phyloP scores from a whole-genome alignment of 1,140 invertebrate genomes.

The Chymomyza costata region DNA sequence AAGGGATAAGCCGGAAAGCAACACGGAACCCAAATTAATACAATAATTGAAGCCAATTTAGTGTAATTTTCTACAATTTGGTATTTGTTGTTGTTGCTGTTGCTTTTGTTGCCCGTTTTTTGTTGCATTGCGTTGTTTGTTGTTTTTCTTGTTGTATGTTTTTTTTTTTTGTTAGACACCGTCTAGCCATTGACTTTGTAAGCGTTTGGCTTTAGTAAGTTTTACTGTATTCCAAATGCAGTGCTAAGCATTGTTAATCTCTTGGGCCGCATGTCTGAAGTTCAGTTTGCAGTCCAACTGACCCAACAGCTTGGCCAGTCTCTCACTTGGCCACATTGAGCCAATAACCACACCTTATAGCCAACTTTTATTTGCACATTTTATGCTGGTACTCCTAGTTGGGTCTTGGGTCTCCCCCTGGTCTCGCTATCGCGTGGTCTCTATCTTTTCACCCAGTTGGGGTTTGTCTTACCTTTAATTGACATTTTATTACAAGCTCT shows the following conservation, averaged over 20 bases:
- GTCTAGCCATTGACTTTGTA: slow-evolving; percentile 66
- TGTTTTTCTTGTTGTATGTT: slow-evolving; percentile 12
- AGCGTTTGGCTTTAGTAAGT: slow-evolving; percentile 60
- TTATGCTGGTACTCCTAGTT: slow-evolving; percentile 19
- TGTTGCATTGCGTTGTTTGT: slow-evolving; percentile 16
- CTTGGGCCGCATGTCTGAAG: too few relatives aligned
- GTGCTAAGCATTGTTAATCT: too few relatives aligned
- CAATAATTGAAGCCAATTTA: slow-evolving; percentile 75
- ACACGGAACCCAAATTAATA: slow-evolving; percentile 75
- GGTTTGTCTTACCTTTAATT: slow-evolving; percentile 13
- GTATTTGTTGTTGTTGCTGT: slow-evolving; percentile 43
- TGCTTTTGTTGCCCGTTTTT: slow-evolving; percentile 34
- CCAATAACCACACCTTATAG: too few relatives aligned
- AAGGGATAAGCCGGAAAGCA: slow-evolving; percentile 75
- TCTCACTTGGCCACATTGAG: slow-evolving; percentile 32
- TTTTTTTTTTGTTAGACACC: slow-evolving; percentile 32
- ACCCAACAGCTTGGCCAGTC: too few relatives aligned
- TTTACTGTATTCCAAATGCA: too few relatives aligned
- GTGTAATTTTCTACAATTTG: slow-evolving; percentile 73
- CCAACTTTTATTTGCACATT: slow-evolving; percentile 38
- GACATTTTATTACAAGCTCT: slow-evolving; percentile 15
- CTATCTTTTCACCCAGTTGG: too few relatives aligned
- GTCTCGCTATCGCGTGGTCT: too few relatives aligned
- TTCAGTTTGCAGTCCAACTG: too few relatives aligned
- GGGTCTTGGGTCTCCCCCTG: neutral